Base-by-base conservation (phyloP, 2,888 invertebrate species). In the Orthosia incerta region DNA sequence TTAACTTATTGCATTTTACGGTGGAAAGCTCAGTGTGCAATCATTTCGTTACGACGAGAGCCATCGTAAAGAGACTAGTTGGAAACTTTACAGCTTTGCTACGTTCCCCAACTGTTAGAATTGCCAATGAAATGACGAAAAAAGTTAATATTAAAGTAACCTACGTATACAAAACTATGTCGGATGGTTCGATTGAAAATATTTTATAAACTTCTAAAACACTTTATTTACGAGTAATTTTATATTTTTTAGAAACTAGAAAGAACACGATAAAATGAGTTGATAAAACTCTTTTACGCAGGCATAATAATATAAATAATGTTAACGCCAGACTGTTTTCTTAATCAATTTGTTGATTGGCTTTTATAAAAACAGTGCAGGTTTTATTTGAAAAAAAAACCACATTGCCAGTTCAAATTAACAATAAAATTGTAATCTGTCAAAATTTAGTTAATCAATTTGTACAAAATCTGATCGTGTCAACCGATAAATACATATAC, bases 41-140 rank as follows among this genome's bases (percentile, higher is more conserved):
- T 94, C 93, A 93, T 93, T 92, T 87, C 87, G 93, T 92, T 93
- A 93, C 94, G 92, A 92, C 90, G 85, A 89, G 90, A 87, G 86
- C 87, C 88, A 89, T 93, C 94, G 91, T 95, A 94, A 95, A 95
- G 93, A 90, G 93, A 93, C 92, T 93, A 91, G 93, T 91, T 90
- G 88, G 90, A 86, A 93, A 91, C 92, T 95, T 95, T 94, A 94
- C 91, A 91, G 89, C 91, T 86, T 83, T 82, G 86, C 88, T 88
- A 86, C 89, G 89, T 86, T 91, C 85, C 81, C 76, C 86, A 84
- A 86, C 90, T 89, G 90, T 93, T 92, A 91, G 90, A 92, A 93
- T 87, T 89, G 90, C 90, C 89, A 87, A 90, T 86, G 88, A 74
- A 87, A 90, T 86, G 88, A 74, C 75, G 83, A 91, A 93, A 91